A percentile compares a stretch with the other conserved stretches of the same genome.
Evolutionary conservation across 2,797 vertebrate species (phyloP).

Genomic region (Potorous gilbertii): DNA sequence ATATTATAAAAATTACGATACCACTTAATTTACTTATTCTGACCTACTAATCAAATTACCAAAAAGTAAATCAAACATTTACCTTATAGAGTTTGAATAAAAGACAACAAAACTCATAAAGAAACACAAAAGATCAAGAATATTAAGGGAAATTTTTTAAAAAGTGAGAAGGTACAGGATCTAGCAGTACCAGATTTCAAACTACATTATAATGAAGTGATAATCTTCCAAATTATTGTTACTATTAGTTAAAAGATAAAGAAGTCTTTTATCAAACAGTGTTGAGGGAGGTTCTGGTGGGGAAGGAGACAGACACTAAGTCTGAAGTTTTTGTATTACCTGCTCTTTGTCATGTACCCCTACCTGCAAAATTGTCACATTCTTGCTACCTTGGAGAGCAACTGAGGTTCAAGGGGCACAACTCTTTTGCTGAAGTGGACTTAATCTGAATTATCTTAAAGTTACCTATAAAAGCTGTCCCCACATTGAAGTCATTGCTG

Average conservation of each 20-base stretch:
- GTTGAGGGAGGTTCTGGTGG: neutral
- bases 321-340: neutral
- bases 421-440: neutral
- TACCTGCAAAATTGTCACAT: neutral
- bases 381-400: neutral
- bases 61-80: neutral
- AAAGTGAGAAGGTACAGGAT: neutral
- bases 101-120: neutral
- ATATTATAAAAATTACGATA: neutral
- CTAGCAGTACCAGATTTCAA: neutral
- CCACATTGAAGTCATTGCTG: neutral
- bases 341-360: neutral
- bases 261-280: neutral
- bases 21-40: neutral
- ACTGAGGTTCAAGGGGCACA: neutral
- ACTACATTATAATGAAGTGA: neutral
- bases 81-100: neutral
- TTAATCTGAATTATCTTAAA: neutral
- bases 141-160: neutral
- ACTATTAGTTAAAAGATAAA: neutral
- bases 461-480: neutral
- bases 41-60: neutral
- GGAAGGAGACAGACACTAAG: neutral
- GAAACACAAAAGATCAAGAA: neutral
- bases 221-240: neutral